Base-by-base conservation (phyloP, 2,888 invertebrate genomes). In the Harpagoxenus sublaevis region DNA sequence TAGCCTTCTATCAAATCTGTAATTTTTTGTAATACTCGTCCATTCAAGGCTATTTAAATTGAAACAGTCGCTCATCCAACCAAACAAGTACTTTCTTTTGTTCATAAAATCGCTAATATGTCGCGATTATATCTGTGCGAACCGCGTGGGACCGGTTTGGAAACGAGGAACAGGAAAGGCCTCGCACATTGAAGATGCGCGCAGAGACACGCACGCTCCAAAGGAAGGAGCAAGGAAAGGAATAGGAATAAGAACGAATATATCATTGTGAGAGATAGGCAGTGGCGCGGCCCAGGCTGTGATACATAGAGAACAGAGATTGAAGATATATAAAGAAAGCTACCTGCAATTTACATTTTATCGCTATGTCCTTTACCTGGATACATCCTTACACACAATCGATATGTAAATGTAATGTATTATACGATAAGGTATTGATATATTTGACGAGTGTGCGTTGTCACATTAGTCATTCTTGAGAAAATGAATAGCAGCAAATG, bases 271-370 rank as follows among this genome's bases (percentile, higher is more conserved):
- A 81, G 81, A 85, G 87, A 86, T 91, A 92, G 94, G 93, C 94
- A 94, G 95, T 94, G 95, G 94, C 93, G 92, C 93, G 94, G 94
- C 94, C 93, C 95, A 95, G 95, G 95, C 95, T 95, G 95, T 95
- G 95, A 95, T 95, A 95, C 92, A 94, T 95, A 95, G 94, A 94
- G 93, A 60, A 95, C 95, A 94, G 95, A 94, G 93, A 95, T 70
- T 60, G 79, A 79, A 79, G 73, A 94, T 94, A 93, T 94, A 94
- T 94, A 94, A 94, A 93, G 91, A 73, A 79, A 93, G 86, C 91
- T 92, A 92, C 91, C 92, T 93, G 91, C 91, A 92, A 91, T 92
- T 92, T 79, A 79, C 79, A 92, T 90, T 92, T 92, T 92, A 90
- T 90, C 90, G 91, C 88, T 91, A 92, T 91, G 90, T 93, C 92